These are phyloP conservation scores for Pagetopsis macropterus DNA, from an alignment of 2,797 vertebrate species.

Conservation along the genomic window DNA sequence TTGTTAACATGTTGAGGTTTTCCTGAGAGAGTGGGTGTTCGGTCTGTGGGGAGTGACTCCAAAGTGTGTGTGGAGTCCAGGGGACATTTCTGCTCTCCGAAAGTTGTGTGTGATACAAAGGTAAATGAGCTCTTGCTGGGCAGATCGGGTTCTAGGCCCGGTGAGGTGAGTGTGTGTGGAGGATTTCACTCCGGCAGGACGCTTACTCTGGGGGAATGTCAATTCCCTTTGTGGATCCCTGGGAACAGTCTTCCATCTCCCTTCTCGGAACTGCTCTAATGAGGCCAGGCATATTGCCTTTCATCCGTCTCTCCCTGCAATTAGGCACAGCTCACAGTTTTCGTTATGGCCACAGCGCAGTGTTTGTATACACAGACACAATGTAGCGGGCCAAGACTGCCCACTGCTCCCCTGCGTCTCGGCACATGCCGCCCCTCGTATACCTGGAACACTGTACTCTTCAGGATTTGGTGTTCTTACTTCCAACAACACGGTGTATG, in stretches of 20 bases:
- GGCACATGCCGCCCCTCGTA: conserved; percentile 46
- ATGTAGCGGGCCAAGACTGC: conserved; percentile 68
- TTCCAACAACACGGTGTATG: conserved; percentile 43
- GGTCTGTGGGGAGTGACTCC: conserved; percentile 29
- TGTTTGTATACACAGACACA: conserved; percentile 80
- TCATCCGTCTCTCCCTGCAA: conserved; percentile 81
- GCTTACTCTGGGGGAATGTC: conserved; percentile 78
- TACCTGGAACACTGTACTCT: conserved; percentile 61
- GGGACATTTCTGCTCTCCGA: conserved; percentile 55
- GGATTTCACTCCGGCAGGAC: conserved; percentile 71
- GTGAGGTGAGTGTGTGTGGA: conserved; percentile 66
- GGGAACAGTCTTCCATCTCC: conserved; percentile 79
- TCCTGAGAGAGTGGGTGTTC: conserved; percentile 48
- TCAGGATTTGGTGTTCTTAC: conserved; percentile 52
- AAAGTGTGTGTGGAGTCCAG: conserved; percentile 19
- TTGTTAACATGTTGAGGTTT: conserved; percentile 52
- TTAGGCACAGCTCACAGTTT: conserved; percentile 80
- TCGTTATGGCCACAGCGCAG: conserved; percentile 75
- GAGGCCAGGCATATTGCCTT: conserved; percentile 84
- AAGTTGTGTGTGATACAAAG: conserved; percentile 66
- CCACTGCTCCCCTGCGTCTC: conserved; percentile 62
- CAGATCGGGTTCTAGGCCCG: conserved; percentile 57
- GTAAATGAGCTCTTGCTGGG: conserved; percentile 68
- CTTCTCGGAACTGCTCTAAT: conserved; percentile 82
- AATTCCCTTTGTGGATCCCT: conserved; percentile 82